Evolutionary conservation across 92 coral and sea anemone species (phyloP).

Genomic region (Phymanthus crucifer): DNA sequence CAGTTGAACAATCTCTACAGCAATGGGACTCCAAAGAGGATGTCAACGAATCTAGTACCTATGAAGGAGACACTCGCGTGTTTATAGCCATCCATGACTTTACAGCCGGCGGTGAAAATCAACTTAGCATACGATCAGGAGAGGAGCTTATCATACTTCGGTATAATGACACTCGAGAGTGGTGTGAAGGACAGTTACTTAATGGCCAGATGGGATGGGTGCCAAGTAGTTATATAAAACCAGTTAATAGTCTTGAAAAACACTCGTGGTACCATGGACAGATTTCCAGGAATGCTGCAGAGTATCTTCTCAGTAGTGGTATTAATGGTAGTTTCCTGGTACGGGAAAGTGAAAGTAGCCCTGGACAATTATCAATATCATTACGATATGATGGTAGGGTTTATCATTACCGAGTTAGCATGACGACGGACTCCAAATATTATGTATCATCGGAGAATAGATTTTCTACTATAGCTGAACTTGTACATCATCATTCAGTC

Average conservation of each 20-base stretch:
- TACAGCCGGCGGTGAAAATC: slow-evolving; percentile 82
- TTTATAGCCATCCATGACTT: slow-evolving; percentile 95
- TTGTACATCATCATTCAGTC: slow-evolving; percentile 96
- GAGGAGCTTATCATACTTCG: slow-evolving; percentile 82
- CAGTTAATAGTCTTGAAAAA: slow-evolving; percentile 91
- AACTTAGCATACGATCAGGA: slow-evolving; percentile 77
- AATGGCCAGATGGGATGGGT: slow-evolving; percentile 95
- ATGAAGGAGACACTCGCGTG: slow-evolving; percentile 70
- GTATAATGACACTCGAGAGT: slow-evolving; percentile 80
- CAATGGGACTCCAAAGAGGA: slow-evolving; percentile 85
- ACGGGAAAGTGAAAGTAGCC: slow-evolving; percentile 95
- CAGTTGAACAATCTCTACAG: slow-evolving; percentile 52
- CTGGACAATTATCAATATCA: slow-evolving; percentile 93
- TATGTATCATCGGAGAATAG: slow-evolving; percentile 89
- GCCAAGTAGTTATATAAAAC: slow-evolving; percentile 87
- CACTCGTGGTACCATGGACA: slow-evolving; percentile 99
- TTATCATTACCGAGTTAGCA: slow-evolving; percentile 93
- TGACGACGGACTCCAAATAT: slow-evolving; percentile 69
- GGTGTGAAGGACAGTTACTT: slow-evolving; percentile 92
- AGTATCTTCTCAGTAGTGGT: slow-evolving; percentile 91
- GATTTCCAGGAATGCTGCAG: slow-evolving; percentile 93
- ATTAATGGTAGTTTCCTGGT: slow-evolving; percentile 98
- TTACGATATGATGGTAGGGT: slow-evolving; percentile 94
- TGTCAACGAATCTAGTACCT: slow-evolving; percentile 43
- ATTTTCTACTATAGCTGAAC: slow-evolving; percentile 87